Percentiles rank a stretch among this genome's conserved stretches.
Conservation (phyloP, 2,888 invertebrate species). For the Agriopis aurantiaria region DNA sequence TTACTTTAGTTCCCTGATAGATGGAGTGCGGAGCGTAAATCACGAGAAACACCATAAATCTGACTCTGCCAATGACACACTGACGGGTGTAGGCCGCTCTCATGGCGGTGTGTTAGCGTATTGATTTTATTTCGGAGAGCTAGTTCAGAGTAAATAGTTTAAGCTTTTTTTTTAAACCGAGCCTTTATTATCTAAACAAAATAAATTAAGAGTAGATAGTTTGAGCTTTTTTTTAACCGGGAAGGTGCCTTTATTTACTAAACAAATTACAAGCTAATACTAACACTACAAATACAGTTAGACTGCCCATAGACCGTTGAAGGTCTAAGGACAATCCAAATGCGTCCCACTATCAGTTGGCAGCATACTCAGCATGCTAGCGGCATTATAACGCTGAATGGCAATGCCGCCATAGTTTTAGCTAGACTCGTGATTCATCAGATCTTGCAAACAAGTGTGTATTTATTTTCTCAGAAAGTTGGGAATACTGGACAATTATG, state of each 20-base stretch:
- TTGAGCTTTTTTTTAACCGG: background rate
- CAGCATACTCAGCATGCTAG: no score
- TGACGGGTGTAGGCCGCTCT: conserved; percentile 6
- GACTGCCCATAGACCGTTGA: no score
- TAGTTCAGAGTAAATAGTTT: background rate
- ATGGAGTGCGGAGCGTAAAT: conserved; percentile 63
- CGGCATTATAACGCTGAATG: no score
- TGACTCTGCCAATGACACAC: conserved; percentile 46
- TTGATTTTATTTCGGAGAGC: conserved; percentile 16
- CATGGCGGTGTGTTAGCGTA: conserved; percentile 8
- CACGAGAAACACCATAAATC: conserved; percentile 61
- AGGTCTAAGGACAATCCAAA: no score
- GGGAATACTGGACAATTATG: no score
- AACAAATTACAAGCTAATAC: no score
- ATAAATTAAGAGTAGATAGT: background rate
- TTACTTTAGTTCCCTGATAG: conserved; percentile 52
- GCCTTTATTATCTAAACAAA: no score
- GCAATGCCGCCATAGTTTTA: background rate
- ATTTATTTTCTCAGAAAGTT: no score
- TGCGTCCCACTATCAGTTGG: no score
- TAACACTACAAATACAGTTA: no score
- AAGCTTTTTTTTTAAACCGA: background rate
- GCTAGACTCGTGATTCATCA: background rate
- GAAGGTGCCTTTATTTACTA: no score
- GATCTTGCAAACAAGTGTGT: no score